Evolutionary conservation across 2,797 vertebrate species (phyloP).

Genomic region (Hyperoplus immaculatus): DNA sequence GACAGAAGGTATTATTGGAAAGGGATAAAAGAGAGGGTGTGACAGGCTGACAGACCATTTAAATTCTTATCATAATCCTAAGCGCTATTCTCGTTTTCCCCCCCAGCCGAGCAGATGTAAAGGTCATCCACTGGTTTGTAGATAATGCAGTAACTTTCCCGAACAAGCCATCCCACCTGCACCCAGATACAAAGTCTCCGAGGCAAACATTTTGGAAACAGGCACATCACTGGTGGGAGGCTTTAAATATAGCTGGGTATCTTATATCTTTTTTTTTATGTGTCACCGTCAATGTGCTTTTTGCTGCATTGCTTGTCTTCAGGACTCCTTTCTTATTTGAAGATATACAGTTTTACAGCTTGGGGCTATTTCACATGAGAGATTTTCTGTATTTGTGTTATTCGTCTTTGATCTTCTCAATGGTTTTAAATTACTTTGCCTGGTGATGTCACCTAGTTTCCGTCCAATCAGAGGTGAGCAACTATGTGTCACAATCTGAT

Average conservation of each 20-base stretch:
- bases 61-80: conserved; percentile 33
- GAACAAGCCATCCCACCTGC: neutral
- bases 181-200: neutral
- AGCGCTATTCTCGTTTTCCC: conserved; percentile 1
- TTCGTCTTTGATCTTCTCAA: neutral
- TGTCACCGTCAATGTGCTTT: neutral
- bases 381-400: neutral
- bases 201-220: conserved; percentile 9
- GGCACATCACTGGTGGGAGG: conserved; percentile 1
- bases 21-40: conserved; percentile 22
- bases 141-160: conserved; percentile 8
- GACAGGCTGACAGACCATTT: conserved; percentile 33
- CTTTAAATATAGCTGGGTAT: conserved; percentile 27
- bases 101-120: conserved; percentile 13
- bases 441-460: neutral
- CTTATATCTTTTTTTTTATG: conserved; percentile 12
- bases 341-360: neutral
- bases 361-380: neutral
- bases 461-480: neutral
- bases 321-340: neutral
- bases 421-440: neutral
- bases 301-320: neutral
- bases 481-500: neutral
- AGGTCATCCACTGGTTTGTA: conserved; percentile 36
- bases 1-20: conserved; percentile 6